Percentiles rank a stretch among this genome's conserved stretches.
These are phyloP conservation scores for Campylorhamphus procurvoides DNA, from an alignment of 2,113 vertebrate genomes.

Conservation along the genomic window DNA sequence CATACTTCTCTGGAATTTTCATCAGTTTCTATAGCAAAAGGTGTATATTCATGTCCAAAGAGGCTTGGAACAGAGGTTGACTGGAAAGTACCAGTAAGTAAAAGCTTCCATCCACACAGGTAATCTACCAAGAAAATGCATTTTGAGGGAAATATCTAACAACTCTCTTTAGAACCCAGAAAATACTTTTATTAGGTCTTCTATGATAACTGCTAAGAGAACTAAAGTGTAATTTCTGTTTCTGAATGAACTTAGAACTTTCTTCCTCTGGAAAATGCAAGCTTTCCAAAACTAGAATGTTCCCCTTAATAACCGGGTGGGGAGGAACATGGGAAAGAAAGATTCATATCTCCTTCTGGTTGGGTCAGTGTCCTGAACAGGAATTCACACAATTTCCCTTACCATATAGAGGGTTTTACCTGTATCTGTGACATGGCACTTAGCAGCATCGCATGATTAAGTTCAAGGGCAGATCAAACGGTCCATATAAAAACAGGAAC, in stretches of 20 bases:
- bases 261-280: background rate
- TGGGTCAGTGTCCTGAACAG: background rate
- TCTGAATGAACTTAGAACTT: background rate
- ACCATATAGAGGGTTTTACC: background rate
- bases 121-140: background rate
- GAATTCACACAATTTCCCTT: background rate
- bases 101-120: background rate
- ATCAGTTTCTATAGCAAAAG: background rate
- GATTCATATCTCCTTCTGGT: background rate
- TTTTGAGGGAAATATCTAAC: background rate
- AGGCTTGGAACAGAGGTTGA: background rate
- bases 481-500: background rate
- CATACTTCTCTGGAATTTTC: background rate
- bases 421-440: background rate
- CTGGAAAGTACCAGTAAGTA: background rate
- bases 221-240: background rate
- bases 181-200: background rate
- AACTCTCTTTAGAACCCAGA: background rate
- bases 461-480: background rate
- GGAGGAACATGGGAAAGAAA: background rate
- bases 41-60: background rate
- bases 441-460: background rate
- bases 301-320: background rate
- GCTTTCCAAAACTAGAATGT: background rate
- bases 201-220: background rate